Evolutionary conservation across 2,797 vertebrate genomes (phyloP).

Genomic region (Sus cebifrons): DNA sequence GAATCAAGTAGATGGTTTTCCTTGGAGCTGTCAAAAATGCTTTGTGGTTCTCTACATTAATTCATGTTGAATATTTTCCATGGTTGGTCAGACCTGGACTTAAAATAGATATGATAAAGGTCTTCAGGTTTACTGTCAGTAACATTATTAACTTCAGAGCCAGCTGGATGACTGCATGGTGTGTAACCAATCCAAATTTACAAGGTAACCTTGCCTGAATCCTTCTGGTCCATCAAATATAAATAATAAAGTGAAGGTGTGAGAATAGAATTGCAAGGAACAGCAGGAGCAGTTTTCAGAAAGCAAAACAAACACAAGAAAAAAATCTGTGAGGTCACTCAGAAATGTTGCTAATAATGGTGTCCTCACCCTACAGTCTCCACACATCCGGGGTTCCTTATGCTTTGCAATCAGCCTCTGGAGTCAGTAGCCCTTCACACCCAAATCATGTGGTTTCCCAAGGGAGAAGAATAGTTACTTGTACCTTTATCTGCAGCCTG

Average conservation of each 20-base stretch:
- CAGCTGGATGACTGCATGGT: constrained; percentile 67
- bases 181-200: constrained; percentile 59
- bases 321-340: constrained; percentile 19
- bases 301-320: constrained; percentile 72
- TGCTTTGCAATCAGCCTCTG: background rate
- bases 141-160: constrained; percentile 54
- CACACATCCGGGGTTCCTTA: fast-evolving
- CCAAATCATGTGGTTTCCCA: background rate
- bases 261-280: constrained; percentile 80
- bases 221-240: constrained; percentile 81
- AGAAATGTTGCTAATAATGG: background rate
- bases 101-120: constrained; percentile 76
- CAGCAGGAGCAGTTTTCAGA: constrained; percentile 74
- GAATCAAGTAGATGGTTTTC: background rate
- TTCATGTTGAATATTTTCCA: constrained; percentile 68
- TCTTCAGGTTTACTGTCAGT: constrained; percentile 74
- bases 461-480: background rate
- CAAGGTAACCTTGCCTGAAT: constrained; percentile 88
- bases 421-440: background rate
- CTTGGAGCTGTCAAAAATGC: constrained; percentile 19
- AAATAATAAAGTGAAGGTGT: constrained; percentile 73
- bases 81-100: constrained; percentile 61
- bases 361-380: background rate
- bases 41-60: constrained; percentile 66
- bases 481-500: background rate